phyloP scores from a whole-genome alignment of 2,888 invertebrate species.

The Neoitamus cyanurus region DNA sequence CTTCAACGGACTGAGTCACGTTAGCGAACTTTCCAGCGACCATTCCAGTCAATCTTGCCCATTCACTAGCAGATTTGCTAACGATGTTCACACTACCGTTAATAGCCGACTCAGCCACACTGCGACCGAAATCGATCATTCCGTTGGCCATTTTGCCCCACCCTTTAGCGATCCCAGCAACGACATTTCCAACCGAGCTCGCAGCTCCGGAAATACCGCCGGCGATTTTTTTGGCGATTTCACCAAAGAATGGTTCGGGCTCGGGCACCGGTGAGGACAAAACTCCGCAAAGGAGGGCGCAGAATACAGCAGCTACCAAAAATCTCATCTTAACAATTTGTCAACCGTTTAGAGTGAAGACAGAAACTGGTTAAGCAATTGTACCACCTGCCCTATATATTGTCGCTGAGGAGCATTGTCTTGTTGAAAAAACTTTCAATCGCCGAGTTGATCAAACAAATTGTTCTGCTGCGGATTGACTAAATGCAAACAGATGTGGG shows the following conservation, averaged over 20 bases:
- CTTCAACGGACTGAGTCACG: neutral
- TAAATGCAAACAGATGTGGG: neutral
- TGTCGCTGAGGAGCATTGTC: neutral
- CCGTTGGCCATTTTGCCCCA: neutral
- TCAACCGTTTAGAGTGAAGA: neutral
- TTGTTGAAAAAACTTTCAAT: neutral
- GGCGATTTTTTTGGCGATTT: neutral
- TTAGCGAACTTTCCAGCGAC: neutral
- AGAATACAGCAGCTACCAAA: neutral
- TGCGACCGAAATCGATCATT: neutral
- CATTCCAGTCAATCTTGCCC: neutral
- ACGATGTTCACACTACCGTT: neutral
- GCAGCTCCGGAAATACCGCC: neutral
- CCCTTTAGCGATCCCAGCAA: neutral
- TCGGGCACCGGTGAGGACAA: neutral
- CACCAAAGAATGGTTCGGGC: neutral
- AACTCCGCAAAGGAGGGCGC: neutral
- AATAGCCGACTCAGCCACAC: neutral
- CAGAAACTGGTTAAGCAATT: neutral
- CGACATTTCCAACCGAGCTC: neutral
- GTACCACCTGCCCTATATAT: neutral
- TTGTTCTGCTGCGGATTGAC: neutral
- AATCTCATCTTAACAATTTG: neutral
- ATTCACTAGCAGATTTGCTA: neutral
- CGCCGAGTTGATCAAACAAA: neutral